Conservation (phyloP, 2,888 invertebrate genomes). For the Phengaris alcon region DNA sequence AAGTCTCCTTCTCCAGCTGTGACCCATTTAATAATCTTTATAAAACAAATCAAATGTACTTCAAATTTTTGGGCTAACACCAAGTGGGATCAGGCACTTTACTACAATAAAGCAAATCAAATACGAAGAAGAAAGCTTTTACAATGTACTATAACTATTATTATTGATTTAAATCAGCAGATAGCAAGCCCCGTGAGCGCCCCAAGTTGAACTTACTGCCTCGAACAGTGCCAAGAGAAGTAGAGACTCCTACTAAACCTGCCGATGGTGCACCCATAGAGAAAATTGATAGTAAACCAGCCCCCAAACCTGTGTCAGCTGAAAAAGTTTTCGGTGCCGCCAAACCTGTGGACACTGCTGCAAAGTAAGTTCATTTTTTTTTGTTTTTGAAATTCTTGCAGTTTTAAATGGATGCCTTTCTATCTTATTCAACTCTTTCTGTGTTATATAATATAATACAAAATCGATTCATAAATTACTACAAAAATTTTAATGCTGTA, state of each 20-base stretch:
- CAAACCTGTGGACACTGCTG: conserved; percentile 95
- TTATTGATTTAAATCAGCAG: conserved; percentile 39
- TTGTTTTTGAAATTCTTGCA: not conserved
- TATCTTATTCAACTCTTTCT: not conserved
- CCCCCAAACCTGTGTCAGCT: conserved; percentile 77
- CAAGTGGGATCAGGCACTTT: no score
- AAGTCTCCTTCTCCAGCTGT: no score
- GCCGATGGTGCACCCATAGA: conserved; percentile 57
- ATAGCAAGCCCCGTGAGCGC: conserved; percentile 82
- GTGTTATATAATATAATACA: not conserved
- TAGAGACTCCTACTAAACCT: conserved; percentile 56
- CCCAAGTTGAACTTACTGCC: conserved; percentile 90
- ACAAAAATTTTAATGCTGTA: not conserved
- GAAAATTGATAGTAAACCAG: conserved; percentile 39
- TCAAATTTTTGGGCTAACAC: no score
- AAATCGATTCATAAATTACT: not conserved
- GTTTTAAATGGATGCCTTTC: no score
- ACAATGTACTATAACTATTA: not conserved
- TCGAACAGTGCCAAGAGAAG: conserved; percentile 85
- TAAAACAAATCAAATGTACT: no score
- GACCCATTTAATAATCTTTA: no score
- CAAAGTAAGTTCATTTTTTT: conserved; percentile 70
- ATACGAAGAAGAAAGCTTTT: not conserved
- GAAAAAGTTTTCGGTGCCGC: conserved; percentile 95
- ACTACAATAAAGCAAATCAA: no score